Base-by-base conservation (phyloP, 2,113 vertebrate species). In the Pedetes capensis region DNA sequence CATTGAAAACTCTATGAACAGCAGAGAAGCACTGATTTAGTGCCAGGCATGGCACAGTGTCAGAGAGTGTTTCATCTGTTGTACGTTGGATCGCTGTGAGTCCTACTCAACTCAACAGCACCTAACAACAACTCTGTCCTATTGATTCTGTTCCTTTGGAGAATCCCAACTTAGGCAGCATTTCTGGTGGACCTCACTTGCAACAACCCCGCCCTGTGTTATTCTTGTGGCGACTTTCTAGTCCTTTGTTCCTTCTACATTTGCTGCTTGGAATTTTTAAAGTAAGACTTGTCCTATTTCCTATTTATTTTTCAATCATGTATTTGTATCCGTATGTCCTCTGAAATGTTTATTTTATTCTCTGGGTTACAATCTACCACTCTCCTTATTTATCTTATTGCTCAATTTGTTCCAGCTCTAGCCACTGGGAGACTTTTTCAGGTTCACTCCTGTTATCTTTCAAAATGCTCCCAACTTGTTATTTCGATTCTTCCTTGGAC, bases 261-360 rank as follows among this genome's bases (percentile, higher is more conserved):
- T 86, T 57, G 37, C 34, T 64, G 34, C 34, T 81, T 87, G 53
- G 47, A 61, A 44, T 64, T 79, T 55, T 74, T 53, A 47, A 96
- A 74, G 64, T 22, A 57, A 84, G 25, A 71, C 39, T 39, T 74
- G 7, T 23, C 29, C 47, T 29, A 1, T 63, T 87, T 89, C 47
- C 51, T 94, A 89, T 90, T 89, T 92, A 29, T 84, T 68, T 92
- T 85, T 76, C 42, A 66, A 63, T 66, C 1, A 14, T 68, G 87
- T 94, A 42, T 91, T 88, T 78, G 71, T 64, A 13, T 83, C 47
- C 23, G 16, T 10, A 3, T 23, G n/a, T 37, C 55, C 69, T 71
- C 22, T 8, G 14, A 18, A 71, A 16, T 79, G 84, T 95, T 89
- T 83, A 63, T 89, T 85, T 93, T 66, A 79, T 44, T 92, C 53